These are phyloP conservation scores for Halictus ligatus DNA, from an alignment of 2,888 invertebrate species.

Conservation along the genomic window DNA sequence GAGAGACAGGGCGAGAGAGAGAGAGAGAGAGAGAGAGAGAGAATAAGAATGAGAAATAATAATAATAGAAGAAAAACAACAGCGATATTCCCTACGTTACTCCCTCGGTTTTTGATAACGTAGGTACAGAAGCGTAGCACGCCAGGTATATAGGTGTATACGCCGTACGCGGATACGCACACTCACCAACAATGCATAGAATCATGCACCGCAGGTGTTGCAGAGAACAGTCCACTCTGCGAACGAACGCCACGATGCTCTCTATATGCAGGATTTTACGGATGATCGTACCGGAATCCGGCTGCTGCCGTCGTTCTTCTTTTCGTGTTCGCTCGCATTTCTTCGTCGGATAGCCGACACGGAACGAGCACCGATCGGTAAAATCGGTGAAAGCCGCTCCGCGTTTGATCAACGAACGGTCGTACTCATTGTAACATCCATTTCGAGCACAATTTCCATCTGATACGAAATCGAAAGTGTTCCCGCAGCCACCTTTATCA, in stretches of 20 bases:
- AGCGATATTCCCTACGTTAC: slow-evolving; percentile 49
- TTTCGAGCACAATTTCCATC: slow-evolving; percentile 69
- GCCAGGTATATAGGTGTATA: slow-evolving; percentile 19
- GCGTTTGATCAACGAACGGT: slow-evolving; percentile 76
- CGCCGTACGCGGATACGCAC: slow-evolving; percentile 60
- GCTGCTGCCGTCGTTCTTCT: slow-evolving; percentile 32
- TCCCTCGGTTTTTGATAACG: slow-evolving; percentile 42
- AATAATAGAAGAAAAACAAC: background rate
- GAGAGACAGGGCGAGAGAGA: background rate
- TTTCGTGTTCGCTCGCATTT: slow-evolving; percentile 42
- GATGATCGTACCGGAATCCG: slow-evolving; percentile 55
- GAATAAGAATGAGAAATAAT: no score
- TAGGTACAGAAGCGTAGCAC: slow-evolving; percentile 19
- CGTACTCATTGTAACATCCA: slow-evolving; percentile 74
- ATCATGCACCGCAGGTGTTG: slow-evolving; percentile 77
- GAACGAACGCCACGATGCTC: slow-evolving; percentile 48
- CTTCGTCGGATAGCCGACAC: slow-evolving; percentile 27
- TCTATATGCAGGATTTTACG: slow-evolving; percentile 43
- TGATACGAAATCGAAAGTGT: slow-evolving; percentile 51
- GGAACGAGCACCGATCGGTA: slow-evolving; percentile 11
- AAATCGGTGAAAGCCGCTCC: slow-evolving; percentile 51
- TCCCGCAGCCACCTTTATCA: slow-evolving; percentile 54
- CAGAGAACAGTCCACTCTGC: slow-evolving; percentile 60
- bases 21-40: background rate
- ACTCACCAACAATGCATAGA: slow-evolving; percentile 79